Conservation (phyloP, 2,113 vertebrate species). For the Tamias sibiricus region DNA sequence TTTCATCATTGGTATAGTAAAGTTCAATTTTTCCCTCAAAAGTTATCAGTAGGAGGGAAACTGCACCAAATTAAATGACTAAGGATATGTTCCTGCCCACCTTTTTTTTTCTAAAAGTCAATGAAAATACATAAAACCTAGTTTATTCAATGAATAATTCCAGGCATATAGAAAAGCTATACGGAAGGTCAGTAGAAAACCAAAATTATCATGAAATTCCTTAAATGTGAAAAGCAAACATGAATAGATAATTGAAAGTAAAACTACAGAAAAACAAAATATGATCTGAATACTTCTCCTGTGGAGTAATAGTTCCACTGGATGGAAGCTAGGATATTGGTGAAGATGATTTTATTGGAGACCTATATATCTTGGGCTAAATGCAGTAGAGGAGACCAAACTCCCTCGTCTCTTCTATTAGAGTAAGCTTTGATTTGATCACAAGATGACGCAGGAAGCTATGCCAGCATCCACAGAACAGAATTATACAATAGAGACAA, state of each 20-base stretch:
- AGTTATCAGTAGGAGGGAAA: neutral
- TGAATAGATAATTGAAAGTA: neutral
- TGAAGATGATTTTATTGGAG: neutral
- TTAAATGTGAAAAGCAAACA: neutral
- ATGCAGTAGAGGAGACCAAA: neutral
- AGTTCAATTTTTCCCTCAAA: neutral
- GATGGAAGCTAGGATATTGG: neutral
- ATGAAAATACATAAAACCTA: neutral
- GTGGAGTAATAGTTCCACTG: neutral
- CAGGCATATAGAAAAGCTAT: neutral
- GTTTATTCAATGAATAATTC: neutral
- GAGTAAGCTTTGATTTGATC: neutral
- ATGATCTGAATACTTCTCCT: neutral
- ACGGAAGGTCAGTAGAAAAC: neutral
- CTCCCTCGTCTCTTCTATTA: neutral
- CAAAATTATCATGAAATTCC: neutral
- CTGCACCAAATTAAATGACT: neutral
- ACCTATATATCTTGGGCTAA: neutral
- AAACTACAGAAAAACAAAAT: neutral
- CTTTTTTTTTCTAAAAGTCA: neutral
- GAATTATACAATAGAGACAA: neutral
- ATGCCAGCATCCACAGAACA: neutral
- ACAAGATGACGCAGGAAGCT: neutral
- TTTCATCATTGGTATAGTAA: neutral
- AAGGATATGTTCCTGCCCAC: neutral